phyloP scores from a whole-genome alignment of 2,888 invertebrate genomes.

The Hypercompe scribonia region DNA sequence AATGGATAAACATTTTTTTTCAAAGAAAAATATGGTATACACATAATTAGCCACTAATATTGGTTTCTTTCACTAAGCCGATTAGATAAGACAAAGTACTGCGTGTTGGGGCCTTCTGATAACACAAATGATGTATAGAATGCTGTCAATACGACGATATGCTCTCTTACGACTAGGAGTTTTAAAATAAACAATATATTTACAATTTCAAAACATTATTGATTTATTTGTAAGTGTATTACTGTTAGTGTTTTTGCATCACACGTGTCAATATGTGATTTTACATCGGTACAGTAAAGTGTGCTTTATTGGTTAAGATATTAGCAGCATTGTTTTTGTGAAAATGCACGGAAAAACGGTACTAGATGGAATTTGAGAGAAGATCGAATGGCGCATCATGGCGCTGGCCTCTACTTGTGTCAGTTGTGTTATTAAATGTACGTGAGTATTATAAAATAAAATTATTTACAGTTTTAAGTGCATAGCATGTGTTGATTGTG shows the following conservation, averaged over 20 bases:
- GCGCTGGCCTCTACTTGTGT: slow-evolving; percentile 78
- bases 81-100: slow-evolving; percentile 83
- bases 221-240: slow-evolving; percentile 15
- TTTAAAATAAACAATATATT: slow-evolving; percentile 50
- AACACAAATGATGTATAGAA: slow-evolving; percentile 73
- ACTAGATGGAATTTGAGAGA: slow-evolving; percentile 76
- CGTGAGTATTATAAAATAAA: slow-evolving; percentile 51
- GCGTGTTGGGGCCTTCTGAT: slow-evolving; percentile 73
- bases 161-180: slow-evolving; percentile 63
- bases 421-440: slow-evolving; percentile 77
- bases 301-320: slow-evolving; percentile 36
- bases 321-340: slow-evolving; percentile 49
- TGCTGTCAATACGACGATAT: slow-evolving; percentile 78
- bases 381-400: slow-evolving; percentile 67
- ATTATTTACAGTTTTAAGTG: slow-evolving; percentile 5
- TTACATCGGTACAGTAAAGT: slow-evolving; percentile 32
- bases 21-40: not conserved
- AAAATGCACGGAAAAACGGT: slow-evolving; percentile 60
- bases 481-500: slow-evolving; percentile 2
- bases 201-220: slow-evolving; percentile 34
- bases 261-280: slow-evolving; percentile 40
- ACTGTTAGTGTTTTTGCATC: slow-evolving; percentile 26
- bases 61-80: slow-evolving; percentile 68
- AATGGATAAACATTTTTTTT: not conserved
- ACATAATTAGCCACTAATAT: slow-evolving; percentile 50